These are phyloP conservation scores for Stylophora pistillata DNA, from an alignment of 64 coral and sea anemone genomes.

Conservation along the genomic window DNA sequence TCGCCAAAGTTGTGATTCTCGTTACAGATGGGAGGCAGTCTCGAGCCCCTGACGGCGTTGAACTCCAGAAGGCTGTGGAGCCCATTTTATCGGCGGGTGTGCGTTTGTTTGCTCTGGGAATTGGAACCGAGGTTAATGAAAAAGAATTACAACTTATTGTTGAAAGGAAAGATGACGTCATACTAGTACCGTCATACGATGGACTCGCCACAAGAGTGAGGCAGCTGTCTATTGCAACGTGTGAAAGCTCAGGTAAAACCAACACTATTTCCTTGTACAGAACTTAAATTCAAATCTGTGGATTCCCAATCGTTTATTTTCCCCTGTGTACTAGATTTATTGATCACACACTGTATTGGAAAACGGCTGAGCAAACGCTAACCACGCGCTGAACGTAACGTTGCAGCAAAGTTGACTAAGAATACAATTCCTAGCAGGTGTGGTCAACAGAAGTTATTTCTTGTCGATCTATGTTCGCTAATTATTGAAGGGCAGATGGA, in stretches of 20 bases:
- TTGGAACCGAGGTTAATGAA: conserved; percentile 41
- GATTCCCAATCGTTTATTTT: too few relatives aligned
- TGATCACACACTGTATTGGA: too few relatives aligned
- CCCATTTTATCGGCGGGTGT: conserved; percentile 36
- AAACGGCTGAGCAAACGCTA: too few relatives aligned
- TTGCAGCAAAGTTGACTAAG: too few relatives aligned
- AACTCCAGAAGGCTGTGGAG: conserved; percentile 25
- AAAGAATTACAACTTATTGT: conserved; percentile 40
- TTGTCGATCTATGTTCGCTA: too few relatives aligned
- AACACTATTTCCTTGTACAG: background rate
- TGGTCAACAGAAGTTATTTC: too few relatives aligned
- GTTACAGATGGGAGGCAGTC: conserved; percentile 22
- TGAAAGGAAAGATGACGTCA: conserved; percentile 47
- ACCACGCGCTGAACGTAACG: too few relatives aligned
- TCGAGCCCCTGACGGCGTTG: background rate
- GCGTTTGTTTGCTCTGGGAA: conserved; percentile 55
- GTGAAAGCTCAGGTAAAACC: conserved; percentile 41
- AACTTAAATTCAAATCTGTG: too few relatives aligned
- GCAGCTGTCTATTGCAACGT: conserved; percentile 45
- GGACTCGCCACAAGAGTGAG: conserved; percentile 27
- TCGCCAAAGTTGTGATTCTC: conserved; percentile 1
- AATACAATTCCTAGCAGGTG: too few relatives aligned
- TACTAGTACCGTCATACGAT: conserved; percentile 44
- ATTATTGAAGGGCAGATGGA: too few relatives aligned
- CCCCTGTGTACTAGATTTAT: too few relatives aligned